Evolutionary conservation across 2,888 invertebrate species (phyloP).

Genomic region (Proisotoma minuta): DNA sequence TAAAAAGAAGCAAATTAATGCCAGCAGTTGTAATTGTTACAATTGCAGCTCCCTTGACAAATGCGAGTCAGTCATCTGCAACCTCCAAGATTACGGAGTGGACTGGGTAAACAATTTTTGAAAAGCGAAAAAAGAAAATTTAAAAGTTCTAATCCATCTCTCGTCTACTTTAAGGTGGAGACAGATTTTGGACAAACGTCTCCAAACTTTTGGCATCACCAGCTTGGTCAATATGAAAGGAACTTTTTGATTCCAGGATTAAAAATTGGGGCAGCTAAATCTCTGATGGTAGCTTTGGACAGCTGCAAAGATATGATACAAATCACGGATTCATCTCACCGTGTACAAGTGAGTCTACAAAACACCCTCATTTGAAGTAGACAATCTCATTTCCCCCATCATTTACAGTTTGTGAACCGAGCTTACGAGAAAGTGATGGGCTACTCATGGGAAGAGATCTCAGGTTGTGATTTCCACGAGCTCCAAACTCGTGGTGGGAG

Average conservation of each 20-base stretch:
- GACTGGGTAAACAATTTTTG: conserved; percentile 64
- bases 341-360: conserved; percentile 63
- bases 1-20: not conserved
- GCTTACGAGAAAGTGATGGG: conserved; percentile 79
- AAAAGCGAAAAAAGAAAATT: not conserved
- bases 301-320: conserved; percentile 80
- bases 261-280: conserved; percentile 72
- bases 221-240: conserved; percentile 73
- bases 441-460: conserved; percentile 61
- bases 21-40: conserved; percentile 37
- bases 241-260: conserved; percentile 70
- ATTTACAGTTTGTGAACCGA: conserved; percentile 73
- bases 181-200: conserved; percentile 50
- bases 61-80: conserved; percentile 71
- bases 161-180: conserved; percentile 39
- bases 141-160: not conserved
- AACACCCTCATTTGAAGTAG: not conserved
- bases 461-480: conserved; percentile 60
- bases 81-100: conserved; percentile 77
- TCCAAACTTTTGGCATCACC: conserved; percentile 57
- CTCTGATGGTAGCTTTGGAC: conserved; percentile 79
- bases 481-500: conserved; percentile 53
- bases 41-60: conserved; percentile 73
- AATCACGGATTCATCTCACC: conserved; percentile 77
- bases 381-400: not conserved